phyloP scores from a whole-genome alignment of 2,888 invertebrate species.

The Hermaeophaga mercurialis region DNA sequence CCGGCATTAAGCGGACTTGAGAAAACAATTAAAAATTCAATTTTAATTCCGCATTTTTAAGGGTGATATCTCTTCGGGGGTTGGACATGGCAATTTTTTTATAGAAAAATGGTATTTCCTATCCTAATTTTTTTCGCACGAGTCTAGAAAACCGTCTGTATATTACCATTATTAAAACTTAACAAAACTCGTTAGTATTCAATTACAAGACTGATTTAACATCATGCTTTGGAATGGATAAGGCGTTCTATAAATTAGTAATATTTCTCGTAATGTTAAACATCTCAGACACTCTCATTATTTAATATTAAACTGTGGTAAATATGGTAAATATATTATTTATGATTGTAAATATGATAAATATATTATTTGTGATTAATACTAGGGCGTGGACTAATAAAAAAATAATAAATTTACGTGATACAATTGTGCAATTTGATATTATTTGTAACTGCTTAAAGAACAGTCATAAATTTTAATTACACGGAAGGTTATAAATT shows the following conservation, averaged over 20 bases:
- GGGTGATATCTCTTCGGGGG: no score
- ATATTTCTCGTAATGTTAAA: neutral
- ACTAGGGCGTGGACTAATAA: conserved; percentile 7
- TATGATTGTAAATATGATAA: conserved; percentile 7
- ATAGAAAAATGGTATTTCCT: no score
- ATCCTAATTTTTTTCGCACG: no score
- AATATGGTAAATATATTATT: conserved; percentile 9
- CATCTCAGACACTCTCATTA: neutral
- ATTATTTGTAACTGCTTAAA: conserved; percentile 7
- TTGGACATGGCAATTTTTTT: no score
- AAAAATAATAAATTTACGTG: conserved; percentile 12
- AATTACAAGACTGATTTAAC: no score
- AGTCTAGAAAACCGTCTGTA: no score
- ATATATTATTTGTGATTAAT: conserved; percentile 11
- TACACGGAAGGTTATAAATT: neutral
- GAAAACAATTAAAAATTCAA: no score
- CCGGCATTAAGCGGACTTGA: no score
- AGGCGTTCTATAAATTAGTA: neutral
- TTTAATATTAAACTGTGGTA: conserved; percentile 4
- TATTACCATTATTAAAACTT: no score
- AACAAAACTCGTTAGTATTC: no score
- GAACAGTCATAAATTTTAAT: conserved; percentile 4
- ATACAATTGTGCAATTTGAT: conserved; percentile 11
- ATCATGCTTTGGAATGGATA: no score
- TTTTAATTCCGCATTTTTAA: no score